Evolutionary conservation across 2,888 invertebrate species (phyloP), one percentile per base, ranked within the genome.

Genomic region (Rapana venosa): DNA sequence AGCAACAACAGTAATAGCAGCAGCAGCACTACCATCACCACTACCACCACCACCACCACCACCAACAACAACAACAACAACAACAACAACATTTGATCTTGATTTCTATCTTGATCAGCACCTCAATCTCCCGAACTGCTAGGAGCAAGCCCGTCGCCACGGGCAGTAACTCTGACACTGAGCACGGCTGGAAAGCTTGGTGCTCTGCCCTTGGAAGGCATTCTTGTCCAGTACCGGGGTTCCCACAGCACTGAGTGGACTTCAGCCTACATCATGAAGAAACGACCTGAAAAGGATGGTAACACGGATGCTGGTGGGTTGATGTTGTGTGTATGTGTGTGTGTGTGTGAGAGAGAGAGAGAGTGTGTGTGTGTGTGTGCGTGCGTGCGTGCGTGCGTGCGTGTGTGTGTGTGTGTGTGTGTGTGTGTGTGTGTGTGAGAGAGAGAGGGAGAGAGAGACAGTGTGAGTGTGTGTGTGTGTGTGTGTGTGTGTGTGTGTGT

Each of bases 181-280:
- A 74, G 32, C 74, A 47, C 47, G 1, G 47, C 20, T 20, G 47
- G 47, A 30, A 74, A 15, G 17, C 47, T 74, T 26, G 47, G 87
- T 74, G 70, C 47, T 15, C 87, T 87, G n/a, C 87, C 87, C 26
- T 74, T 87, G 30, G 74, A 74, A n/a, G 87, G 87, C 6, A 47
- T 74, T 15, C n/a, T 32, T 22, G 87, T 87, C 47, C 74, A 87
- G 47, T 87, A 87, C 61, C 70, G 74, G 5, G 20, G 26, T 8
- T 32, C 36, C 6, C 15, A 36, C 74, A 74, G 30, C 70, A 30
- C 47, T 32, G 47, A 70, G 1, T 87, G 87, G 87, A 47, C 32
- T 1, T 87, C 87, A 11, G 47, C 2, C n/a, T 74, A 74, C 87
- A 87, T 87, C 74, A n/a, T 47, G 36, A 20, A 5, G 15, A 66